phyloP scores from a whole-genome alignment of 2,113 vertebrate species.

The Urocynchramus pylzowi region DNA sequence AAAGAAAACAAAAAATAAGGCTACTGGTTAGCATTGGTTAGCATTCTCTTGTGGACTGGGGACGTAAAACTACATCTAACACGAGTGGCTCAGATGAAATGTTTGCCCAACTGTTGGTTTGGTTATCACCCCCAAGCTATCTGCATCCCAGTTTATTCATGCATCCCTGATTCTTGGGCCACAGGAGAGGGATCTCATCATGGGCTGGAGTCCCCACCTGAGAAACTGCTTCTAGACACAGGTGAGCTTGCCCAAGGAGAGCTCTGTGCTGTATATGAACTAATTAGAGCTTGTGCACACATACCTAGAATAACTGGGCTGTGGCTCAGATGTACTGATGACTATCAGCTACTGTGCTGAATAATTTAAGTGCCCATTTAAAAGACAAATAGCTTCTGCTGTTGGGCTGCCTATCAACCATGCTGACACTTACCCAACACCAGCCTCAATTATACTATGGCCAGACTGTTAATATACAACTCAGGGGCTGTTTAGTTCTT shows the following conservation, averaged over 20 bases:
- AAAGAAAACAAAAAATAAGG: neutral
- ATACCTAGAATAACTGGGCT: neutral
- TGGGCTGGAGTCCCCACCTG: neutral
- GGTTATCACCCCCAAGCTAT: neutral
- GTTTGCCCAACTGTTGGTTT: neutral
- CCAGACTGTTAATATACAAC: slow-evolving; percentile 15
- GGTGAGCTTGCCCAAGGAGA: neutral
- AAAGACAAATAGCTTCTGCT: neutral
- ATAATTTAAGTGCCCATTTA: slow-evolving; percentile 31
- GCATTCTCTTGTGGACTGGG: neutral
- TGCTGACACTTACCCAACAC: neutral
- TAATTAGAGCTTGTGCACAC: neutral
- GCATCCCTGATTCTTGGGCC: neutral
- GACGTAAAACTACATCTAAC: neutral
- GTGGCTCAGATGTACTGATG: neutral
- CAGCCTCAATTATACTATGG: neutral
- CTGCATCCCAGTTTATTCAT: neutral
- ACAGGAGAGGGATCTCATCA: neutral
- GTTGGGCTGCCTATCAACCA: neutral
- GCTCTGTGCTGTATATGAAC: neutral
- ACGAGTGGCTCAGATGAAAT: neutral
- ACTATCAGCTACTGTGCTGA: neutral
- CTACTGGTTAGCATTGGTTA: neutral
- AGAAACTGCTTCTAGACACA: neutral
- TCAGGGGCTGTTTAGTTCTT: slow-evolving; percentile 24